A percentile compares a stretch with the other conserved stretches of the same genome.
Evolutionary conservation across 2,888 invertebrate genomes (phyloP).

Genomic region (Mycalesis mineus): DNA sequence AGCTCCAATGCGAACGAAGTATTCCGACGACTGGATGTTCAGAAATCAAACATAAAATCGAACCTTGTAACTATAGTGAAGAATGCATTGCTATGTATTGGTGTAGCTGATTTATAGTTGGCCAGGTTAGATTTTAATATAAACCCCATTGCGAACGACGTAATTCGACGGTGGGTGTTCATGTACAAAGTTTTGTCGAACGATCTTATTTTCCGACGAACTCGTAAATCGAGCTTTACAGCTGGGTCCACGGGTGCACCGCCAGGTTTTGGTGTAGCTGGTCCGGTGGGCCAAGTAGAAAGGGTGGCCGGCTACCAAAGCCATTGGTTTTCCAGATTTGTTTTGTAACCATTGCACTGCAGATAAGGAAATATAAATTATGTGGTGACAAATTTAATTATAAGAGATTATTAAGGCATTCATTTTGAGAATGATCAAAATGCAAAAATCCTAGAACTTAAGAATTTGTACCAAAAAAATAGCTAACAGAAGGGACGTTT

Average conservation of each 20-base stretch:
- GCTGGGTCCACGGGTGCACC: not conserved
- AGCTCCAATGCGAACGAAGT: too few relatives aligned
- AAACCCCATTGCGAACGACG: not conserved
- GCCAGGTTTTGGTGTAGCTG: not conserved
- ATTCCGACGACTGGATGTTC: too few relatives aligned
- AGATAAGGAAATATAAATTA: constrained; percentile 5
- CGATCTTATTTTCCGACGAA: not conserved
- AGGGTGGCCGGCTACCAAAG: constrained; percentile 33
- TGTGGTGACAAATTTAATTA: too few relatives aligned
- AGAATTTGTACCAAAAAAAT: too few relatives aligned
- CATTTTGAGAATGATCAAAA: too few relatives aligned
- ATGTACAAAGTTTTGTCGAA: not conserved
- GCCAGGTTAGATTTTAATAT: not conserved
- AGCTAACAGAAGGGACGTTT: too few relatives aligned
- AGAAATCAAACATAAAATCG: too few relatives aligned
- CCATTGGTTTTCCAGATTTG: constrained; percentile 32
- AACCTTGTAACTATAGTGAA: too few relatives aligned
- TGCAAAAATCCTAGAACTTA: too few relatives aligned
- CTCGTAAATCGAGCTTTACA: not conserved
- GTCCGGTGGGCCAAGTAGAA: constrained; percentile 24
- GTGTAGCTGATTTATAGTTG: too few relatives aligned
- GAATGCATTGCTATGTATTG: too few relatives aligned
- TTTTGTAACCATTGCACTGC: constrained; percentile 36
- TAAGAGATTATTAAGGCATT: too few relatives aligned
- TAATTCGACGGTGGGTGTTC: not conserved